phyloP scores from a whole-genome alignment of 2,113 vertebrate genomes.

The Acrocephalus arundinaceus region DNA sequence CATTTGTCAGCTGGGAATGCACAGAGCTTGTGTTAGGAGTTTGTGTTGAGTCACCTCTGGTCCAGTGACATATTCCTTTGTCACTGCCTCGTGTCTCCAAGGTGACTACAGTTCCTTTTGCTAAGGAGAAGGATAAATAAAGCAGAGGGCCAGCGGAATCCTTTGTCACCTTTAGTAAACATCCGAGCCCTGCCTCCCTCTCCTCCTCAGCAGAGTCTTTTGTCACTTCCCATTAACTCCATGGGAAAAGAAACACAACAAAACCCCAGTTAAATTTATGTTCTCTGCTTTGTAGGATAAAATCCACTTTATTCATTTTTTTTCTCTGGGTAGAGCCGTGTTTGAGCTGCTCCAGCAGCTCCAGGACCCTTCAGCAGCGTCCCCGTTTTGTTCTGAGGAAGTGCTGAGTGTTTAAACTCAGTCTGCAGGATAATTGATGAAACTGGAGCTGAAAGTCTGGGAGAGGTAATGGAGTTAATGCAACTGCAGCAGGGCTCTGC shows the following conservation, averaged over 20 bases:
- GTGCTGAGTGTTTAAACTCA: background rate
- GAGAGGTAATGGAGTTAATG: constrained; percentile 4
- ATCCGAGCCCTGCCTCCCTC: background rate
- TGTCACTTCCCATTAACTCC: background rate
- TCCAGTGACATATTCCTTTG: background rate
- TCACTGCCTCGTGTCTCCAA: background rate
- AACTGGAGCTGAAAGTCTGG: background rate
- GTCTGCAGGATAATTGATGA: background rate
- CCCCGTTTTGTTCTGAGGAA: background rate
- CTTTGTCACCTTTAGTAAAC: constrained; percentile 2
- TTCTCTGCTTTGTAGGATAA: background rate
- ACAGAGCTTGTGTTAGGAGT: background rate
- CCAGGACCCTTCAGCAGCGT: background rate
- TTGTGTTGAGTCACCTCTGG: background rate
- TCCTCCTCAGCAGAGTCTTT: background rate
- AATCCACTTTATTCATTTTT: background rate
- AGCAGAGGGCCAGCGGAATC: background rate
- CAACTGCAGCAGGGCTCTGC: background rate
- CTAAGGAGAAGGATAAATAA: background rate
- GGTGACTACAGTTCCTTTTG: background rate
- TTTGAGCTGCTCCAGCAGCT: background rate
- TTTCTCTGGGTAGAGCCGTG: background rate
- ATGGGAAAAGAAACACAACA: background rate
- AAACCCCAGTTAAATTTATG: background rate
- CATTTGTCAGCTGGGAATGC: background rate